Conservation (phyloP, 2,888 invertebrate species). For the Eupeodes latifasciatus region DNA sequence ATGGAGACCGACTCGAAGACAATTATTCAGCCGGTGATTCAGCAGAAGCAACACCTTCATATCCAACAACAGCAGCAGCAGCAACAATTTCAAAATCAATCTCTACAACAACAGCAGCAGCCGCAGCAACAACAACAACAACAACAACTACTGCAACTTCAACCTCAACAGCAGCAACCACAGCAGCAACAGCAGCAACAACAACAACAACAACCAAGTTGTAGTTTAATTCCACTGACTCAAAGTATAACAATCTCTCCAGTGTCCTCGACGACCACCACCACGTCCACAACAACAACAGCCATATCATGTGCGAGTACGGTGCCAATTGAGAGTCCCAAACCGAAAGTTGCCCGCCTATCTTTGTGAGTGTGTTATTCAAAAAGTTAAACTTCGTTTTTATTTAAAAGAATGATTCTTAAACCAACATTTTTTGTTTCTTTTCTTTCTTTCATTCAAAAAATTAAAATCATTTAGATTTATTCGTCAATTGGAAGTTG, state of each 20-base stretch:
- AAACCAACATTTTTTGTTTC: constrained; percentile 50
- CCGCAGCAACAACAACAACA: constrained; percentile 48
- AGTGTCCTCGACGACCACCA: constrained; percentile 52
- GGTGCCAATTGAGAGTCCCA: constrained; percentile 83
- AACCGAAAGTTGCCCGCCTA: constrained; percentile 84
- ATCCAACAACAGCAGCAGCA: constrained; percentile 69
- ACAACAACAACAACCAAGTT: constrained; percentile 78
- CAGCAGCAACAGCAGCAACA: constrained; percentile 72
- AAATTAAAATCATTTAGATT: constrained; percentile 85
- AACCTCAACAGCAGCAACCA: constrained; percentile 49
- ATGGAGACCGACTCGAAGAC: constrained; percentile 53
- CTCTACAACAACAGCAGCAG: constrained; percentile 55
- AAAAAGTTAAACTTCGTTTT: constrained; percentile 68
- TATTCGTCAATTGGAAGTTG: constrained; percentile 90
- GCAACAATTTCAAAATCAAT: constrained; percentile 47
- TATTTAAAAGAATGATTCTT: constrained; percentile 47
- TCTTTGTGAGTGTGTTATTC: constrained; percentile 85
- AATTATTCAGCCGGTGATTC: constrained; percentile 11
- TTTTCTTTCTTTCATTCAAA: constrained; percentile 71
- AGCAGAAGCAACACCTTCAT: constrained; percentile 59
- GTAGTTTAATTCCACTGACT: constrained; percentile 48
- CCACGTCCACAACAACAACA: constrained; percentile 76
- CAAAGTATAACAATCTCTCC: constrained; percentile 52
- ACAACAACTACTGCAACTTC: constrained; percentile 60
- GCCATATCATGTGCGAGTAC: constrained; percentile 76